A percentile compares a stretch with the other conserved stretches of the same genome.
These are phyloP conservation scores for Neomorphus geoffroyi DNA, from an alignment of 2,797 vertebrate species.

Conservation along the genomic window DNA sequence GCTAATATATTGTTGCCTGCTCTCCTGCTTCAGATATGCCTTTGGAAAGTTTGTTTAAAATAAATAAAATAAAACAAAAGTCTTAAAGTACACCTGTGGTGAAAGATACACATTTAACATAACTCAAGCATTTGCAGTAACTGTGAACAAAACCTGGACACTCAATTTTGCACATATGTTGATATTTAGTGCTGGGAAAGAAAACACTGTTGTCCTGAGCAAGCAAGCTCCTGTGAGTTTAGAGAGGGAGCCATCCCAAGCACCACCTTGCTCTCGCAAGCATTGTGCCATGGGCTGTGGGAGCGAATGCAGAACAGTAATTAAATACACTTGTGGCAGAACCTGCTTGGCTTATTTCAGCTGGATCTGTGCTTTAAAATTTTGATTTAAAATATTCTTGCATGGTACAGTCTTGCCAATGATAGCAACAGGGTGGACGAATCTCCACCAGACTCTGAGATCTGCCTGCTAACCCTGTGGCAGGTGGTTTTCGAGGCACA, in stretches of 20 bases:
- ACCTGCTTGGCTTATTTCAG: slow-evolving; percentile 36
- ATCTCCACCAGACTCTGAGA: fast-evolving
- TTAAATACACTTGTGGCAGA: slow-evolving; percentile 31
- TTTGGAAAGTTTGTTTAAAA: neutral
- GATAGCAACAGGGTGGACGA: fast-evolving
- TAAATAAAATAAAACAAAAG: neutral
- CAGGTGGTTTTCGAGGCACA: fast-evolving
- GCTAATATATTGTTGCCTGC: neutral
- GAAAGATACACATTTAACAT: neutral
- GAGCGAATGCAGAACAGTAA: neutral
- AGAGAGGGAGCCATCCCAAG: neutral
- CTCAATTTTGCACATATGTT: neutral
- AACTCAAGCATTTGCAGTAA: neutral
- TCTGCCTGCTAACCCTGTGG: neutral
- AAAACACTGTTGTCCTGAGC: neutral
- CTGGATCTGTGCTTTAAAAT: neutral
- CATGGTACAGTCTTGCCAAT: fast-evolving
- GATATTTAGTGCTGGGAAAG: neutral
- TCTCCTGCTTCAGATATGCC: neutral
- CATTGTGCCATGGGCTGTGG: neutral
- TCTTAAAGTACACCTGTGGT: neutral
- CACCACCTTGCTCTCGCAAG: neutral
- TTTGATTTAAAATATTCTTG: neutral
- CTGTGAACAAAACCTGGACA: neutral
- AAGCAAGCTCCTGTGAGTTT: neutral